Conservation (phyloP, 2,888 invertebrate genomes). For the Leucozona laternaria region DNA sequence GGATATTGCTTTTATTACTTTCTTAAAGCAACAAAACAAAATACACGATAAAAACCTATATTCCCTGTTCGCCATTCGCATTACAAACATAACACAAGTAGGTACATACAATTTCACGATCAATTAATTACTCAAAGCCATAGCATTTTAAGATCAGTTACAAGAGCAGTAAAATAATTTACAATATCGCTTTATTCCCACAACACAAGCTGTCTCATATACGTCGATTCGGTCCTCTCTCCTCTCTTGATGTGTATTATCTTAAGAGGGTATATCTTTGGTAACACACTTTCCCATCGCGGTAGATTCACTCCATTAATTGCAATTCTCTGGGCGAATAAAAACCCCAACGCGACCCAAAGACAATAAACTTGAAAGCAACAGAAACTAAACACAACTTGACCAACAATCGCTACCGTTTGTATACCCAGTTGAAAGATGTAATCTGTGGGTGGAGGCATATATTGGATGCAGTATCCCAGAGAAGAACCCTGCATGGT, state of each 20-base stretch:
- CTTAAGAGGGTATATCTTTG: constrained; percentile 22
- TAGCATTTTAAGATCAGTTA: constrained; percentile 62
- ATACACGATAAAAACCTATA: not conserved
- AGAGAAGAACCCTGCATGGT: constrained; percentile 25
- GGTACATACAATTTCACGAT: constrained; percentile 60
- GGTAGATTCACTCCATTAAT: constrained; percentile 62
- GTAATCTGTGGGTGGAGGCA: constrained; percentile 55
- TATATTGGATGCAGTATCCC: not conserved
- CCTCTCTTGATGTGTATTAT: constrained; percentile 19
- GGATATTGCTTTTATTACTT: not conserved
- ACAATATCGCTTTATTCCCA: constrained; percentile 63
- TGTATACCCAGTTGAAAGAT: constrained; percentile 53
- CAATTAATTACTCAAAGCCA: constrained; percentile 65
- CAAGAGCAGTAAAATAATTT: constrained; percentile 74
- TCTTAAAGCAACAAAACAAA: not conserved
- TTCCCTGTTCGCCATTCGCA: not conserved
- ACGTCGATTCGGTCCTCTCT: constrained; percentile 7
- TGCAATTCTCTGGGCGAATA: constrained; percentile 55
- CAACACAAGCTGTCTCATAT: constrained; percentile 20
- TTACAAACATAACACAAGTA: not conserved
- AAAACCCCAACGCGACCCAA: constrained; percentile 52
- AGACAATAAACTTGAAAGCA: constrained; percentile 55
- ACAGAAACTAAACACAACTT: constrained; percentile 49
- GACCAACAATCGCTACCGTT: constrained; percentile 75
- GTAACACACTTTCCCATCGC: constrained; percentile 70